Percentiles rank a stretch among this genome's conserved stretches.
Evolutionary conservation across 2,888 invertebrate species (phyloP).

Genomic region (Napeogenes sylphis): DNA sequence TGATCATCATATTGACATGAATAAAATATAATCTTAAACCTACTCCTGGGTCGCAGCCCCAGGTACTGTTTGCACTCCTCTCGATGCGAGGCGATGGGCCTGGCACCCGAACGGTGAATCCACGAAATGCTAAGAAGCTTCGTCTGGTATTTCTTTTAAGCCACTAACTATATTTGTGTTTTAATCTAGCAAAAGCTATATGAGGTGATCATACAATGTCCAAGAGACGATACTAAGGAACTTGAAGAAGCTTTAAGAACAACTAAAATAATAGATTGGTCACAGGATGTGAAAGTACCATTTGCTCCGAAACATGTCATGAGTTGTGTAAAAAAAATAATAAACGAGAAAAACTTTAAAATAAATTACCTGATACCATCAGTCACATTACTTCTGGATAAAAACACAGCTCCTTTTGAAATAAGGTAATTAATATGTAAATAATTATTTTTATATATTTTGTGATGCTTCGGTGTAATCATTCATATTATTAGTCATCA

Average conservation of each 20-base stretch:
- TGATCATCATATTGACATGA: too few relatives aligned
- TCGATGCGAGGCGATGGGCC: too few relatives aligned
- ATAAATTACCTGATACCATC: slow-evolving; percentile 27
- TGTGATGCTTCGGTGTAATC: not conserved
- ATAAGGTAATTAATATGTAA: slow-evolving; percentile 19
- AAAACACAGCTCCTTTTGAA: slow-evolving; percentile 34
- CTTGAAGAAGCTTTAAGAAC: slow-evolving; percentile 44
- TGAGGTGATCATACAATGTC: slow-evolving; percentile 49
- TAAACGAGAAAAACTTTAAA: slow-evolving; percentile 31
- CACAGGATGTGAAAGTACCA: slow-evolving; percentile 35
- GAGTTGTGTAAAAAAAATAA: slow-evolving; percentile 37
- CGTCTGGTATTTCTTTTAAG: not conserved
- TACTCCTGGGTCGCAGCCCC: too few relatives aligned
- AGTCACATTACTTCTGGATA: slow-evolving; percentile 38
- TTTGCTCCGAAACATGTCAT: slow-evolving; percentile 38
- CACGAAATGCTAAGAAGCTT: too few relatives aligned
- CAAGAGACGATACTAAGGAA: slow-evolving; percentile 40
- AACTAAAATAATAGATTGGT: slow-evolving; percentile 52
- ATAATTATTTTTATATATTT: not conserved
- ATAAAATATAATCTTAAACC: too few relatives aligned
- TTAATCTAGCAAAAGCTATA: slow-evolving; percentile 39
- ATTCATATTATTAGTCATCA: not conserved
- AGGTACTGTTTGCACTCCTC: too few relatives aligned
- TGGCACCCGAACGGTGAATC: too few relatives aligned
- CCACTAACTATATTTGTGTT: not conserved